Conservation (phyloP, 2,888 invertebrate species). For the Caradrina clavipalpis region DNA sequence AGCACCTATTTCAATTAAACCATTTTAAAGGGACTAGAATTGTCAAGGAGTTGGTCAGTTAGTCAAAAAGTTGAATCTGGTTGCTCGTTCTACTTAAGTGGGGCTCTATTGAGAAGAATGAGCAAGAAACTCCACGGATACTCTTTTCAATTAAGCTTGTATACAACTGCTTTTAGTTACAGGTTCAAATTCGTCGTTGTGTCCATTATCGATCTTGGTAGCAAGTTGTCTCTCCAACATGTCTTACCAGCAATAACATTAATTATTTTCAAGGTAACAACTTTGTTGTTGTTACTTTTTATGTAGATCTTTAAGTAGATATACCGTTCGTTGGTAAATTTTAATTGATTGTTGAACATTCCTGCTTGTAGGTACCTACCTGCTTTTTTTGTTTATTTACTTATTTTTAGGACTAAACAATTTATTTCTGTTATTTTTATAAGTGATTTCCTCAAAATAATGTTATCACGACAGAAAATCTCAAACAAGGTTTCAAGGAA, state of each 20-base stretch:
- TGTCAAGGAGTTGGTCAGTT: too few species aligned
- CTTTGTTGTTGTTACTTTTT: background rate
- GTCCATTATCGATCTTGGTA: constrained; percentile 5
- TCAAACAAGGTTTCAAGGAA: constrained; percentile 8
- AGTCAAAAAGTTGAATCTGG: too few species aligned
- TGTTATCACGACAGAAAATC: background rate
- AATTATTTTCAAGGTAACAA: constrained; percentile 27
- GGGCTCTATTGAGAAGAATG: too few species aligned
- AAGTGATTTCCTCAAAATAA: constrained; percentile 10
- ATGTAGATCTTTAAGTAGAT: background rate
- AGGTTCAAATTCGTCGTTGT: constrained; percentile 2
- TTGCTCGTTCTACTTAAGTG: too few species aligned
- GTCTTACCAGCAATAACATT: constrained; percentile 5
- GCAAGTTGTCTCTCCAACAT: constrained; percentile 8
- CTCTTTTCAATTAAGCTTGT: too few species aligned
- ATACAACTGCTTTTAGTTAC: constrained; percentile 1
- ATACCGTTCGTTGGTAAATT: background rate
- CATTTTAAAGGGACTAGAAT: too few species aligned
- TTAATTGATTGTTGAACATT: background rate
- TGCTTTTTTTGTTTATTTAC: background rate
- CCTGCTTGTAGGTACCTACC: background rate
- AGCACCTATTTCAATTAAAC: too few species aligned
- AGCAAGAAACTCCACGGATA: too few species aligned
- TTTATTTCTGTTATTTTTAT: background rate
- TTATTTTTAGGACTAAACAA: background rate